A percentile compares a stretch with the other conserved stretches of the same genome.
Evolutionary conservation across 2,113 vertebrate genomes (phyloP).

Genomic region (Prunella himalayana): DNA sequence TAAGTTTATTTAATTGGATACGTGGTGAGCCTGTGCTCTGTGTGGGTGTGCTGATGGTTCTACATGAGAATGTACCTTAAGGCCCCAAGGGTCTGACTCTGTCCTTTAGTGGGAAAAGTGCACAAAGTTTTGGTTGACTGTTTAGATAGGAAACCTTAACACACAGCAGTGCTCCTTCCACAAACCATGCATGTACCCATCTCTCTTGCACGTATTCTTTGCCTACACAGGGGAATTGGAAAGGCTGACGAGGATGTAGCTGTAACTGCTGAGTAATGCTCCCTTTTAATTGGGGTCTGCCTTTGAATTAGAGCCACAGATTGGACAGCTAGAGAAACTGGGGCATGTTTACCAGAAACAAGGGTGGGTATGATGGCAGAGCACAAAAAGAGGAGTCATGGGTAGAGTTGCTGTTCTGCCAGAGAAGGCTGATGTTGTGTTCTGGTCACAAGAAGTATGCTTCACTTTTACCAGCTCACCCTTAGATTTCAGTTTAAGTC

Average conservation of each 20-base stretch:
- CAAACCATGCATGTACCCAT: fast-evolving
- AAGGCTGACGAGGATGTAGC: not conserved
- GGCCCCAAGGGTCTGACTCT: not conserved
- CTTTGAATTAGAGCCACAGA: not conserved
- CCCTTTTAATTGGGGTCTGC: not conserved
- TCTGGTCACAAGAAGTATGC: fast-evolving
- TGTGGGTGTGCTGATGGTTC: not conserved
- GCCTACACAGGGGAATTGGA: not conserved
- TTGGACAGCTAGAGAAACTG: not conserved
- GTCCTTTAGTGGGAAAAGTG: constrained; percentile 13
- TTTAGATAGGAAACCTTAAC: not conserved
- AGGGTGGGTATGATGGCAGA: not conserved
- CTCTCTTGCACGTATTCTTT: not conserved
- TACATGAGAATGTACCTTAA: not conserved
- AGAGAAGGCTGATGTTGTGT: not conserved
- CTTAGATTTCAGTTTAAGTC: not conserved
- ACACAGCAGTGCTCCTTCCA: not conserved
- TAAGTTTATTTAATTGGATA: not conserved
- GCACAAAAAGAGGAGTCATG: not conserved
- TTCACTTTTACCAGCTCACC: not conserved
- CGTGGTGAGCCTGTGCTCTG: not conserved
- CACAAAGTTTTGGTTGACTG: not conserved
- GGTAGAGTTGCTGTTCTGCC: not conserved
- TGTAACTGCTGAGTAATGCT: not conserved
- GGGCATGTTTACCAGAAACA: not conserved